Conservation (phyloP, 2,888 invertebrate genomes). For the Eupithecia vulgata region DNA sequence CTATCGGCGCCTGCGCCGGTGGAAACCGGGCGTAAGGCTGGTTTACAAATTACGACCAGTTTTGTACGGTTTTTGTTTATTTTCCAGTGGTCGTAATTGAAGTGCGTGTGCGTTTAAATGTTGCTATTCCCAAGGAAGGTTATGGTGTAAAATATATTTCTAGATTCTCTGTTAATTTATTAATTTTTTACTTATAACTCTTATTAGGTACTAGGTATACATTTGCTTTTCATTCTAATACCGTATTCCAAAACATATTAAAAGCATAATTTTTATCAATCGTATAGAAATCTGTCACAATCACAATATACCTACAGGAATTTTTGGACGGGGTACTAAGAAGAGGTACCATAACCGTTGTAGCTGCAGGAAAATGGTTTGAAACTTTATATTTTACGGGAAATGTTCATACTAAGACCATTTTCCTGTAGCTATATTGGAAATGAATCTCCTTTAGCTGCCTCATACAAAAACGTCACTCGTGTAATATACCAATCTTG, state of each 20-base stretch:
- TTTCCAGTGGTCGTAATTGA: conserved; percentile 33
- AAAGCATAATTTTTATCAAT: not conserved
- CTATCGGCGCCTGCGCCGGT: conserved; percentile 54
- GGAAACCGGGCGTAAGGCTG: conserved; percentile 43
- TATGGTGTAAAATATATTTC: conserved; percentile 7
- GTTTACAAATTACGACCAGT: conserved; percentile 46
- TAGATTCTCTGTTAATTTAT: not conserved
- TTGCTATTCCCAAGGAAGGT: conserved; percentile 6
- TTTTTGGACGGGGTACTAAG: not conserved
- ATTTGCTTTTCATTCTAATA: not conserved
- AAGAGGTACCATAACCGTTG: not conserved
- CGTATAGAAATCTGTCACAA: not conserved
- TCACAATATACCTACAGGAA: not conserved
- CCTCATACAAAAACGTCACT: no score
- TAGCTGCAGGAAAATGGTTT: not conserved
- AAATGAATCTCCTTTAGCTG: no score
- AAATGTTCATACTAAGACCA: no score
- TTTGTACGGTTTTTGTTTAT: conserved; percentile 28
- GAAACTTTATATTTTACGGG: not conserved
- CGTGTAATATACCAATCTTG: no score
- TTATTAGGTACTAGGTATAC: not conserved
- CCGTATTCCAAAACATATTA: not conserved
- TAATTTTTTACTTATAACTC: not conserved
- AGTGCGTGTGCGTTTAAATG: conserved; percentile 26
- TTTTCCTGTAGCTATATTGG: no score